A percentile compares a stretch with the other conserved stretches of the same genome.
Conservation (phyloP, 2,113 vertebrate genomes). For the Ranitomeya variabilis region DNA sequence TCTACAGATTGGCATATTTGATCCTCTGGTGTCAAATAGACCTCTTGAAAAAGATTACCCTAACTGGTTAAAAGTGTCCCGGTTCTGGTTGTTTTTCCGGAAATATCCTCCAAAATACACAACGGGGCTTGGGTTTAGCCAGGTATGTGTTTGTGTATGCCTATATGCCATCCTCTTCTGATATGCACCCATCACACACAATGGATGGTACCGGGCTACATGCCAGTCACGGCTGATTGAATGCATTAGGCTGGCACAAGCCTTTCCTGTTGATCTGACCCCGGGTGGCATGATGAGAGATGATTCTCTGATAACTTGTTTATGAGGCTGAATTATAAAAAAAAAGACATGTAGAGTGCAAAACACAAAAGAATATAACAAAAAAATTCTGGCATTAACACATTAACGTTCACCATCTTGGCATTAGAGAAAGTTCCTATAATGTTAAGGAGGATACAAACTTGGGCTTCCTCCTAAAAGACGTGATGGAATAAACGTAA, state of each 20-base stretch:
- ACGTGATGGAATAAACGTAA: not conserved
- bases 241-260: slow-evolving; percentile 16
- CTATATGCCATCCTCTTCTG: slow-evolving; percentile 24
- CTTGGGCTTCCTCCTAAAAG: not conserved
- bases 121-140: not conserved
- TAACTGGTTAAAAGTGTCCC: not conserved
- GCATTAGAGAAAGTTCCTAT: not conserved
- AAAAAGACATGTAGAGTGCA: not conserved
- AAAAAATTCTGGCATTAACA: no score
- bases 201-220: slow-evolving; percentile 1
- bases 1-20: not conserved
- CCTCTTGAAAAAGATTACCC: not conserved
- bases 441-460: not conserved
- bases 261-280: not conserved
- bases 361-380: not conserved
- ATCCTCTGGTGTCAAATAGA: not conserved
- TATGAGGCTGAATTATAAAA: not conserved
- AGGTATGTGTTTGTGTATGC: slow-evolving; percentile 3
- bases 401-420: not conserved
- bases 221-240: slow-evolving; percentile 37
- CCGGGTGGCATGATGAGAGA: not conserved
- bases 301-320: not conserved
- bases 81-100: not conserved
- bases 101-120: not conserved
- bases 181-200: slow-evolving; percentile 23